Conservation (phyloP, 2,797 vertebrate species). For the Cynodonichthys magdalenae region DNA sequence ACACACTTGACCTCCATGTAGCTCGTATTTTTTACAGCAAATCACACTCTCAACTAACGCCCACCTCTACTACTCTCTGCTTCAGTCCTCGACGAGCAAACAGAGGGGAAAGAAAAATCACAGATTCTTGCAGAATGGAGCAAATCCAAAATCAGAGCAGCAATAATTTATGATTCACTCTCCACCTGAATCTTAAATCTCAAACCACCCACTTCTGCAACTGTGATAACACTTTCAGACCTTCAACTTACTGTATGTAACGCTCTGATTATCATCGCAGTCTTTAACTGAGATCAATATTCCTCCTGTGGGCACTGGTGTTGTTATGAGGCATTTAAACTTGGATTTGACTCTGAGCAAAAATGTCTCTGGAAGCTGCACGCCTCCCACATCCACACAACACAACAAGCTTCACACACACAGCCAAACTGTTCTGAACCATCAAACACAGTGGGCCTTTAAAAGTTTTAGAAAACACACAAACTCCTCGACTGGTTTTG, state of each 20-base stretch:
- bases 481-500: slow-evolving; percentile 25
- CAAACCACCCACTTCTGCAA: slow-evolving; percentile 29
- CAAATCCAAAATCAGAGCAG: slow-evolving; percentile 45
- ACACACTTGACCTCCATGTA: slow-evolving; percentile 25
- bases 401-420: slow-evolving; percentile 7
- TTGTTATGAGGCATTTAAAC: slow-evolving; percentile 57
- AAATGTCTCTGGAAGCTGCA: slow-evolving; percentile 30
- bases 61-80: slow-evolving; percentile 42
- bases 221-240: slow-evolving; percentile 21
- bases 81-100: slow-evolving; percentile 44
- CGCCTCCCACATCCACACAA: slow-evolving; percentile 43
- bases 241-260: slow-evolving; percentile 7
- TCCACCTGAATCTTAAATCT: slow-evolving; percentile 41
- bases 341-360: slow-evolving; percentile 55
- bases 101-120: slow-evolving; percentile 31
- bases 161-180: slow-evolving; percentile 58
- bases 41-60: slow-evolving; percentile 34
- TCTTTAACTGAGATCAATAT: slow-evolving; percentile 50
- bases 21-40: slow-evolving; percentile 24
- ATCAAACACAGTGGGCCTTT: slow-evolving; percentile 33
- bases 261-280: slow-evolving; percentile 40
- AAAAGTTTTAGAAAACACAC: slow-evolving; percentile 8
- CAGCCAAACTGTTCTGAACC: slow-evolving; percentile 30
- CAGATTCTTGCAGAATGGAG: slow-evolving; percentile 44
- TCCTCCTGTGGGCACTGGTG: slow-evolving; percentile 46